These are phyloP conservation scores for Dryocosmus kuriphilus DNA, from an alignment of 2,888 invertebrate genomes.

Conservation along the genomic window DNA sequence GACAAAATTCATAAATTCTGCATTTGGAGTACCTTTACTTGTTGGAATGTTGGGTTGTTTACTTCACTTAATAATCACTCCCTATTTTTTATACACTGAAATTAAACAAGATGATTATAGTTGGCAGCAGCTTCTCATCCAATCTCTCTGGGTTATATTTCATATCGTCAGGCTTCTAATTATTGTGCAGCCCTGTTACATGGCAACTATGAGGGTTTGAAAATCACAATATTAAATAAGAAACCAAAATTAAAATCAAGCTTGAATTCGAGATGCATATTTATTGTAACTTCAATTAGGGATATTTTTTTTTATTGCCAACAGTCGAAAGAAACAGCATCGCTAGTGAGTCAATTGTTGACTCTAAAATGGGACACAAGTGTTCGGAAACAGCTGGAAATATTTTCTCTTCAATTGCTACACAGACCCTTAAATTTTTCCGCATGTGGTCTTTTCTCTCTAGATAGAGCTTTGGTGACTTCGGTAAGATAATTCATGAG, in stretches of 20 bases:
- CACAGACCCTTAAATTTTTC: constrained; percentile 80
- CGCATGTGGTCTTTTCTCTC: constrained; percentile 81
- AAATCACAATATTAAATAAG: not conserved
- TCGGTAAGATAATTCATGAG: constrained; percentile 76
- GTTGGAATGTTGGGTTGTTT: constrained; percentile 80
- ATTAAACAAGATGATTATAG: constrained; percentile 78
- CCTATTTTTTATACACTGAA: constrained; percentile 81
- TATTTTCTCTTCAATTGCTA: constrained; percentile 81
- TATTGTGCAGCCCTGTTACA: constrained; percentile 81
- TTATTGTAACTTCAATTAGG: too few species aligned
- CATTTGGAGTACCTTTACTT: constrained; percentile 80
- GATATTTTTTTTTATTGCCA: not conserved
- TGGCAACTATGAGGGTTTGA: constrained; percentile 79
- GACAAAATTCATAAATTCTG: constrained; percentile 79
- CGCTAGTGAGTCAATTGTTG: constrained; percentile 78
- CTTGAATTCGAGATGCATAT: not conserved
- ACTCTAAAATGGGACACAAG: constrained; percentile 67
- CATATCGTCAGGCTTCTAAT: constrained; percentile 80
- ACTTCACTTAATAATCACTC: constrained; percentile 82
- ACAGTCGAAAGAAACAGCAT: constrained; percentile 78
- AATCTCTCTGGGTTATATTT: constrained; percentile 81
- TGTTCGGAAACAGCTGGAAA: constrained; percentile 79
- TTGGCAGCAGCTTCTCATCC: constrained; percentile 79
- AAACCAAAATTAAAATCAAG: too few species aligned
- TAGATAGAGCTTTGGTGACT: constrained; percentile 81